Base-by-base conservation (phyloP, 2,797 vertebrate genomes). In the Paedocypris micromegethes region DNA sequence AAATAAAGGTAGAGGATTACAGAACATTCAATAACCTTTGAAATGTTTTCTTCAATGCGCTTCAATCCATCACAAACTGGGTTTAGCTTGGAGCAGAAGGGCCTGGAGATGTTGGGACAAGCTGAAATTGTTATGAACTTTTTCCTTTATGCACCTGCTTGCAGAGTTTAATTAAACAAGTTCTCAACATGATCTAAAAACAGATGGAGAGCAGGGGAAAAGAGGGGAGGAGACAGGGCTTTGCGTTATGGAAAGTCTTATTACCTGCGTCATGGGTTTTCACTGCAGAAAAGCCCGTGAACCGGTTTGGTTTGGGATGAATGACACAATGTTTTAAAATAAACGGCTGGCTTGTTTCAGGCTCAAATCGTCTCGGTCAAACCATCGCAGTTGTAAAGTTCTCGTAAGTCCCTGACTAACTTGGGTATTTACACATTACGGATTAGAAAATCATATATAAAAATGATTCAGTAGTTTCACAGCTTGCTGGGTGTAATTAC, bases 221-320 rank as follows among this genome's bases (percentile, higher is more conserved):
- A 48, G 23, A 23, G 40, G 62, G 58, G 60, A 74, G 51, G 70
- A 60, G 68, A 65, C 58, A 46, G 4, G 49, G 59, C 67, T 75
- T 67, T 60, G 60, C 57, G 57, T 73, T 72, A 70, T 46, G 75
- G 71, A 66, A 69, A 73, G 54, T 66, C 66, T 66, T 72, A 59
- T 62, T 78, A 68, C 75, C 75, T 78, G 69, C 77, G 72, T 76
- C 77, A 74, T 66, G 72, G 64, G 65, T 74, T 76, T 76, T 74
- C 68, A 62, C 58, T 53, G 58, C 59, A 70, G 63, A 72, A 68
- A 63, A 63, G 66, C 61, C 53, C 57, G 54, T 37, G 39, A 48
- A 44, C 55, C 73, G 49, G 57, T 45, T 53, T 42, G 56, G 46
- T 52, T 69, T 51, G 41, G 60, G 62, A 58, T 55, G 44, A 72